Evolutionary conservation across 2,113 vertebrate genomes (phyloP).

Genomic region (Myotis lucifugus): DNA sequence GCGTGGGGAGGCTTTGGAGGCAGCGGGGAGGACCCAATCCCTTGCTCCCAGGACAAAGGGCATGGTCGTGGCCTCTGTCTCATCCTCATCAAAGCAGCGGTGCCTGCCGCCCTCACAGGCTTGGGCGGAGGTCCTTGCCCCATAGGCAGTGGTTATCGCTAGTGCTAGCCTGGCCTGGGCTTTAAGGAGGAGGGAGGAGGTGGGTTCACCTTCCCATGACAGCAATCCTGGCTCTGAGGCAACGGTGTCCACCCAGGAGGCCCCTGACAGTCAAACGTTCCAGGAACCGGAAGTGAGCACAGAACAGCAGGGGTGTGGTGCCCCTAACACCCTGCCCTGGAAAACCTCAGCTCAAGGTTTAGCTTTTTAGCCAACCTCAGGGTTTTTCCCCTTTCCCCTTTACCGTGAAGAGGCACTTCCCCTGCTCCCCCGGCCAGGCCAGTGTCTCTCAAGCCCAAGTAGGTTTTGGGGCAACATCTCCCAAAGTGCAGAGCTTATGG

Average conservation of each 20-base stretch:
- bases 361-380: neutral
- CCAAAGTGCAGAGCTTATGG: accelerated
- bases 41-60: neutral
- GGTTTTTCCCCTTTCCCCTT: neutral
- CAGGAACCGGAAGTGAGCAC: neutral
- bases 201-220: neutral
- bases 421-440: neutral
- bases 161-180: neutral
- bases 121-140: neutral
- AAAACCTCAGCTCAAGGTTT: too few species aligned
- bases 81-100: too few species aligned
- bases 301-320: neutral
- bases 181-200: neutral
- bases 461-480: neutral
- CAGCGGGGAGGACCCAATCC: neutral
- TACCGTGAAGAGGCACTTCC: accelerated
- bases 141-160: accelerated
- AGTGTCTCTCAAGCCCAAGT: too few species aligned
- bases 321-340: accelerated
- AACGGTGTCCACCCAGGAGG: accelerated
- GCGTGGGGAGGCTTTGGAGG: neutral
- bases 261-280: neutral
- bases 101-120: too few species aligned
- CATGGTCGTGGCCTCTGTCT: neutral
- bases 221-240: neutral